A percentile compares a stretch with the other conserved stretches of the same genome.
phyloP scores from a whole-genome alignment of 2,888 invertebrate species.

The Xanthia icteritia region DNA sequence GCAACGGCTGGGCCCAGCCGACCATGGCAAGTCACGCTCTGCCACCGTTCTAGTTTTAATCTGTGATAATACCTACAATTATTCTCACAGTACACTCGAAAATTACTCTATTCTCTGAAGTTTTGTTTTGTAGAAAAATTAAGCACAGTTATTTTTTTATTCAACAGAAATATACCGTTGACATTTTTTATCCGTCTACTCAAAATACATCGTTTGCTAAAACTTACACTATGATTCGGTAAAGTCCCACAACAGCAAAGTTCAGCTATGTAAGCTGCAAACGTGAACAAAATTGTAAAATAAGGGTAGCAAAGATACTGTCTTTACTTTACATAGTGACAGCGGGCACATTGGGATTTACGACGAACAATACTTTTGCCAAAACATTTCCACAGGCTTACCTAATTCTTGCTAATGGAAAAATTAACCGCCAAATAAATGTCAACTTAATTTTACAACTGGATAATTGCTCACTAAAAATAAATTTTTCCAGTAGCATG shows the following conservation, averaged over 20 bases:
- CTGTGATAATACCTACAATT: slow-evolving; percentile 66
- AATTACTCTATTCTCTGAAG: slow-evolving; percentile 43
- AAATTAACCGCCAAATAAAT: not conserved
- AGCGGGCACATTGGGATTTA: slow-evolving; percentile 27
- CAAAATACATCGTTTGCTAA: not conserved
- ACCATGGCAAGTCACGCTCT: slow-evolving; percentile 74
- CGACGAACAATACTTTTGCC: slow-evolving; percentile 4
- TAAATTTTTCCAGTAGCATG: not conserved
- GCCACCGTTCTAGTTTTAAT: slow-evolving; percentile 72
- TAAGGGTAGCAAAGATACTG: slow-evolving; percentile 20
- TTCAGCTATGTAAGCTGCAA: not conserved
- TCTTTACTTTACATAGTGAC: slow-evolving; percentile 14
- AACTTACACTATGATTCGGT: not conserved
- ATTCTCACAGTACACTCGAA: slow-evolving; percentile 50
- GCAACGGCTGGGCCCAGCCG: slow-evolving; percentile 56
- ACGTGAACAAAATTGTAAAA: slow-evolving; percentile 11
- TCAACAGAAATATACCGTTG: slow-evolving; percentile 3
- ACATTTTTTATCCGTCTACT: not conserved
- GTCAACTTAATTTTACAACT: no score
- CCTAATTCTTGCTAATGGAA: slow-evolving; percentile 3
- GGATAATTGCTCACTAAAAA: no score
- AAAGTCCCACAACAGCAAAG: not conserved
- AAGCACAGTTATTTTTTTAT: slow-evolving; percentile 5
- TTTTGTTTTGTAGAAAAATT: slow-evolving; percentile 35
- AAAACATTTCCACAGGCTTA: slow-evolving; percentile 20